Evolutionary conservation across 2,888 invertebrate genomes (phyloP).

Genomic region (Didymodactylos carnosus): DNA sequence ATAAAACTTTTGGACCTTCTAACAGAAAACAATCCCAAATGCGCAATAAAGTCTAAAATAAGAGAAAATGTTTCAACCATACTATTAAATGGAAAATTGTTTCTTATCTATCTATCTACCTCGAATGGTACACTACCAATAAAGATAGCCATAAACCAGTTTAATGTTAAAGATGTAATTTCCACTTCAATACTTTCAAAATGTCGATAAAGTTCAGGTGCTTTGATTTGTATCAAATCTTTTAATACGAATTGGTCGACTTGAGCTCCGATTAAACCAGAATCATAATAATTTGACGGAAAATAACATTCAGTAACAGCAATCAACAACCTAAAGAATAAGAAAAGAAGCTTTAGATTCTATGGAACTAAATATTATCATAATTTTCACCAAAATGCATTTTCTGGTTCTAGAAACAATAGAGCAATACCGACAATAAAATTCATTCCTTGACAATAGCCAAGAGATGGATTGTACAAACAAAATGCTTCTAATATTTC

Average conservation of each 20-base stretch:
- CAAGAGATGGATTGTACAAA: constrained; percentile 37
- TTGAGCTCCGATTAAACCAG: constrained; percentile 38
- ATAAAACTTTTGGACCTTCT: constrained; percentile 41
- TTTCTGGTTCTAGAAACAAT: constrained; percentile 38
- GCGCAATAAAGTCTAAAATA: constrained; percentile 32
- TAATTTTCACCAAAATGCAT: constrained; percentile 42
- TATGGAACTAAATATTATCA: no score
- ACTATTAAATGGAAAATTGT: background rate
- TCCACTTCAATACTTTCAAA: constrained; percentile 37
- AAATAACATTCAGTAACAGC: constrained; percentile 39
- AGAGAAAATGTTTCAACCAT: background rate
- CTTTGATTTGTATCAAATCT: constrained; percentile 35
- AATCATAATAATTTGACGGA: constrained; percentile 38
- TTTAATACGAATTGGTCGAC: constrained; percentile 38
- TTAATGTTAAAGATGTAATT: constrained; percentile 39
- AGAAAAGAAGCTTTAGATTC: no score
- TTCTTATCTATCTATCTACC: no score
- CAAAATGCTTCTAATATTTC: constrained; percentile 39
- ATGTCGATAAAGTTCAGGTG: constrained; percentile 35
- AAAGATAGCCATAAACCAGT: constrained; percentile 40
- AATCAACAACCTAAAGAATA: no score
- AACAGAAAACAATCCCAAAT: constrained; percentile 41
- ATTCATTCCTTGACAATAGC: constrained; percentile 42
- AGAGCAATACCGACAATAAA: constrained; percentile 39
- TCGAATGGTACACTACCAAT: constrained; percentile 40